Conservation (phyloP, 2,888 invertebrate species). For the Hofmannophila pseudospretella region DNA sequence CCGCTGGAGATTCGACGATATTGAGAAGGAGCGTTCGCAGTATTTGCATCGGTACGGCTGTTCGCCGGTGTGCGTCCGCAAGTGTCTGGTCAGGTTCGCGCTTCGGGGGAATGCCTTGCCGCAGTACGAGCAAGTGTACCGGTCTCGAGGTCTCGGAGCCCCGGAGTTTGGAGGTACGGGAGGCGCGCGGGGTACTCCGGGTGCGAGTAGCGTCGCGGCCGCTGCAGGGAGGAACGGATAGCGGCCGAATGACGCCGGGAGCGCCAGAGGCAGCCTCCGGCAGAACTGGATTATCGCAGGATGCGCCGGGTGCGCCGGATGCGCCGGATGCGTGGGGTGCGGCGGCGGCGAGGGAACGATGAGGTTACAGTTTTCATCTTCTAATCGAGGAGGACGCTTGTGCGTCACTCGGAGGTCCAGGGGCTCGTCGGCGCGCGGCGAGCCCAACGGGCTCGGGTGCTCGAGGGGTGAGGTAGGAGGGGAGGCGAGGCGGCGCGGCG, state of each 20-base stretch:
- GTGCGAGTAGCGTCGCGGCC: constrained; percentile 64
- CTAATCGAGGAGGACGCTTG: constrained; percentile 84
- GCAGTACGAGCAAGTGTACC: constrained; percentile 98
- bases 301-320: constrained; percentile 80
- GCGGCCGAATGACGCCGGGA: constrained; percentile 68
- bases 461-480: constrained; percentile 62
- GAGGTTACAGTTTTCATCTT: constrained; percentile 93
- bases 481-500: constrained; percentile 89
- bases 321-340: constrained; percentile 67
- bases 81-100: constrained; percentile 96
- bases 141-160: constrained; percentile 86
- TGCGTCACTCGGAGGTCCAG: constrained; percentile 92
- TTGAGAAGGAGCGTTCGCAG: constrained; percentile 98
- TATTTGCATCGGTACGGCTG: constrained; percentile 99
- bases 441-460: constrained; percentile 73
- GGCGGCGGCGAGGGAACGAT: constrained; percentile 80
- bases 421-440: constrained; percentile 83
- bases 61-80: constrained; percentile 98
- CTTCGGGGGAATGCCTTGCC: constrained; percentile 98
- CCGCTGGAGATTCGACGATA: constrained; percentile 98
- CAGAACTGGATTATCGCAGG: constrained; percentile 69
- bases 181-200: constrained; percentile 60
- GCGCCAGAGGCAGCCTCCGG: constrained; percentile 61
- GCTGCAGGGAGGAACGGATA: constrained; percentile 72
- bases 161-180: constrained; percentile 60